These are phyloP conservation scores for Drosophila nr. fundita DNA, from an alignment of 2,888 invertebrate genomes.

Conservation along the genomic window DNA sequence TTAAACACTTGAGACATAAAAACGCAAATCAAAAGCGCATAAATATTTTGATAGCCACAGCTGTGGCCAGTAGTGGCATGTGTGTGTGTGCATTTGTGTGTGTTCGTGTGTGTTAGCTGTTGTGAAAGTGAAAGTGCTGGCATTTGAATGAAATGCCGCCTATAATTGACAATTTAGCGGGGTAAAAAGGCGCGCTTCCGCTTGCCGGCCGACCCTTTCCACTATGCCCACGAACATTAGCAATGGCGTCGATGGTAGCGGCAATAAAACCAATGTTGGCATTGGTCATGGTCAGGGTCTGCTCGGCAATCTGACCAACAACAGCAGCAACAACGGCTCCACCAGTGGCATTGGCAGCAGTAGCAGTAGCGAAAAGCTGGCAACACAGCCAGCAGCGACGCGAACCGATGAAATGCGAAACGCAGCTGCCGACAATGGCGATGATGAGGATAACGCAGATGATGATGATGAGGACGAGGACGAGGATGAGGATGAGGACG, in stretches of 20 bases:
- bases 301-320: slow-evolving; percentile 29
- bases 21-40: slow-evolving; percentile 22
- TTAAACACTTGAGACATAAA: slow-evolving; percentile 5
- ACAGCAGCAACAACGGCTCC: slow-evolving; percentile 27
- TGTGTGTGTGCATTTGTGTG: slow-evolving; percentile 10
- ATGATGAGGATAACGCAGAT: slow-evolving; percentile 41
- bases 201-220: slow-evolving; percentile 44
- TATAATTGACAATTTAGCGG: slow-evolving; percentile 43
- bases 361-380: slow-evolving; percentile 52
- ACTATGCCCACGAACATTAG: slow-evolving; percentile 72
- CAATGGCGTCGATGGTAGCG: slow-evolving; percentile 31
- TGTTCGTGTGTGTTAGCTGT: slow-evolving; percentile 5
- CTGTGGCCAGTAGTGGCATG: slow-evolving; percentile 11
- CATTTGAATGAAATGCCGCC: slow-evolving; percentile 29
- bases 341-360: slow-evolving; percentile 39
- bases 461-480: slow-evolving; percentile 48
- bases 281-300: slow-evolving; percentile 45
- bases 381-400: slow-evolving; percentile 28
- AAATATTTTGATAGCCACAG: slow-evolving; percentile 23
- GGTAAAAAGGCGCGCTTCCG: slow-evolving; percentile 39
- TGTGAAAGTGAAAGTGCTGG: slow-evolving; percentile 21
- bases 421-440: slow-evolving; percentile 26
- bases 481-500: slow-evolving; percentile 57
- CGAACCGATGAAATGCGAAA: slow-evolving; percentile 39
- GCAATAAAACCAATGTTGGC: slow-evolving; percentile 43